A percentile compares a stretch with the other conserved stretches of the same genome.
These are phyloP conservation scores for Cyprinodon brontotheroides DNA, from an alignment of 2,113 vertebrate genomes.

Conservation along the genomic window DNA sequence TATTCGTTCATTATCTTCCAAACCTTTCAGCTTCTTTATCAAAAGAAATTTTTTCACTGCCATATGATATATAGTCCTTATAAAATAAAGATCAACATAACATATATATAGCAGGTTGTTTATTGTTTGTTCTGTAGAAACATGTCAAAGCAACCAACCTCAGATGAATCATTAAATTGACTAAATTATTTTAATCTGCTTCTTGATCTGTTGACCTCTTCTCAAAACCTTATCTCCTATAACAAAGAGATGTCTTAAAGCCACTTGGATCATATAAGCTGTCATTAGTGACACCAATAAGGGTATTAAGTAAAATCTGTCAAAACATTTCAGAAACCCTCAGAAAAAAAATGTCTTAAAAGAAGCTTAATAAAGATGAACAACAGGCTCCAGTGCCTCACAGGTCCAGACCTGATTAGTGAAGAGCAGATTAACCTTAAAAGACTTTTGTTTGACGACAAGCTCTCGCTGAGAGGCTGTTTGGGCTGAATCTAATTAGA, in stretches of 20 bases:
- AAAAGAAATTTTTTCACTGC: neutral
- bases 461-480: constrained; percentile 40
- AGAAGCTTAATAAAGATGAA: constrained; percentile 45
- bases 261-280: constrained; percentile 1
- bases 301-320: constrained; percentile 48
- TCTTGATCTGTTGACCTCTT: constrained; percentile 25
- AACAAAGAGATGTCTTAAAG: constrained; percentile 33
- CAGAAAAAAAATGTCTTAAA: constrained; percentile 46
- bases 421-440: constrained; percentile 65
- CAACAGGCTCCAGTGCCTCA: constrained; percentile 33
- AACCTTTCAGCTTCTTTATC: neutral
- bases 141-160: constrained; percentile 13
- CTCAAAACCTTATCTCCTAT: constrained; percentile 13
- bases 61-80: neutral
- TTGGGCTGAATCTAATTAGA: constrained; percentile 63
- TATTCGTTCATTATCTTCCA: neutral
- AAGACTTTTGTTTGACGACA: constrained; percentile 64
- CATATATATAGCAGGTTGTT: too few species aligned
- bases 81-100: neutral
- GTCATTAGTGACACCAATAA: constrained; percentile 28
- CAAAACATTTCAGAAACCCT: constrained; percentile 55
- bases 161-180: constrained; percentile 28
- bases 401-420: constrained; percentile 57
- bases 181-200: constrained; percentile 26
- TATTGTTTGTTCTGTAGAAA: neutral